These are phyloP conservation scores for Leucoraja erinaceus DNA, from an alignment of 2,113 vertebrate genomes.

Conservation along the genomic window DNA sequence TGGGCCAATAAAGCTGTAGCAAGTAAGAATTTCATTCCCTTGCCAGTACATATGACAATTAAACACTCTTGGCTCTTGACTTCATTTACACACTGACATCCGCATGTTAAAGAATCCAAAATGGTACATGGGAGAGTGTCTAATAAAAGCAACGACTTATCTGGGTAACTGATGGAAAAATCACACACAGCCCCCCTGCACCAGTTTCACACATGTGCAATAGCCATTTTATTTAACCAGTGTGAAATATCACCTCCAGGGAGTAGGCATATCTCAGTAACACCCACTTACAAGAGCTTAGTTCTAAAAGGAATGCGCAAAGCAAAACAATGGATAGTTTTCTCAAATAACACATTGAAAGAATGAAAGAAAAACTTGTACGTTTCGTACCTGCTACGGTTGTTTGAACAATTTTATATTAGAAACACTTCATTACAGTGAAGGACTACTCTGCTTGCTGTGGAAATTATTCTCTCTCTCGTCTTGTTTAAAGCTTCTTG, in stretches of 20 bases:
- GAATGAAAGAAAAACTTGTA: not conserved
- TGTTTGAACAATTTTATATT: not conserved
- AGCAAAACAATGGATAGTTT: not conserved
- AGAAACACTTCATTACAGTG: not conserved
- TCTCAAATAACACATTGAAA: conserved; percentile 14
- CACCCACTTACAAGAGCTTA: conserved; percentile 9
- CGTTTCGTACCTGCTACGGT: not conserved
- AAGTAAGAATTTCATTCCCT: too few relatives aligned
- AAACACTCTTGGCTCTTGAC: too few relatives aligned
- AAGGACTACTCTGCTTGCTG: not conserved
- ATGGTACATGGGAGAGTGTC: not conserved
- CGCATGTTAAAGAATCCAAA: not conserved
- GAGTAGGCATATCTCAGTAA: not conserved
- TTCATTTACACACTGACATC: too few relatives aligned
- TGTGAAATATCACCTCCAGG: not conserved
- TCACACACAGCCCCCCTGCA: not conserved
- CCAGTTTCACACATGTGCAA: conserved; percentile 15
- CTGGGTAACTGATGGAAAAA: not conserved
- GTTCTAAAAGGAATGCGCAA: not conserved
- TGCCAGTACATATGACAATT: too few relatives aligned
- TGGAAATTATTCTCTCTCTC: not conserved
- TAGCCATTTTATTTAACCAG: not conserved
- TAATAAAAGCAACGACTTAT: not conserved
- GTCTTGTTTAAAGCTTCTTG: not conserved
- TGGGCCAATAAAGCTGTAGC: too few relatives aligned